Conservation (phyloP, 2,888 invertebrate genomes). For the Lochmaea crataegi region DNA sequence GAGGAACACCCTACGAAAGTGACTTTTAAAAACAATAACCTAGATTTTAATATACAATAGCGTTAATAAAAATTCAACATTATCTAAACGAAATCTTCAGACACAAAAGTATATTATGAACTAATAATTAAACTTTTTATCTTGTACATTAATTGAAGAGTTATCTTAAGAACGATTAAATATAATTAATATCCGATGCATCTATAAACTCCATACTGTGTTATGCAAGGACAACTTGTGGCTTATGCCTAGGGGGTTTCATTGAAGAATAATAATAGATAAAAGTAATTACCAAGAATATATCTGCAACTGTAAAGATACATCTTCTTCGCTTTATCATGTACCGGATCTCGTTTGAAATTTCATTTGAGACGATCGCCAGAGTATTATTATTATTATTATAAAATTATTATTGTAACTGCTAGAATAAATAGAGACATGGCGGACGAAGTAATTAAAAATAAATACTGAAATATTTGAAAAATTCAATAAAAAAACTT, state of each 20-base stretch:
- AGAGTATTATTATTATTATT: constrained; percentile 8
- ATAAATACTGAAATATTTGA: too few species aligned
- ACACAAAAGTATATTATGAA: background rate
- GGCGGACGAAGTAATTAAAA: background rate
- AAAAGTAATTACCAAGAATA: constrained; percentile 14
- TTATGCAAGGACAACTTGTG: constrained; percentile 26
- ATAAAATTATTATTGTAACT: constrained; percentile 1
- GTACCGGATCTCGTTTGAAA: constrained; percentile 13
- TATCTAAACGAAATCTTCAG: background rate
- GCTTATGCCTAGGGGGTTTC: constrained; percentile 17
- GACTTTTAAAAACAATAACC: too few species aligned
- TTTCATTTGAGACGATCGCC: background rate
- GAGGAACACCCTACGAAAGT: too few species aligned
- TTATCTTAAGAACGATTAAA: background rate
- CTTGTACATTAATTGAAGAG: constrained; percentile 2
- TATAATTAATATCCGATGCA: constrained; percentile 10
- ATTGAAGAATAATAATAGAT: constrained; percentile 24
- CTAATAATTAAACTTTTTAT: background rate
- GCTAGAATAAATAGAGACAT: background rate
- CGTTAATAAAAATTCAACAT: background rate
- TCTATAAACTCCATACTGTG: constrained; percentile 10
- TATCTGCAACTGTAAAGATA: constrained; percentile 16
- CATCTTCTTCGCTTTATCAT: constrained; percentile 4
- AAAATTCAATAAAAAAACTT: too few species aligned
- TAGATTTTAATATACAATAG: too few species aligned